A percentile compares a stretch with the other conserved stretches of the same genome.
These are phyloP conservation scores for Limanda limanda DNA, from an alignment of 2,113 vertebrate genomes.

Conservation along the genomic window DNA sequence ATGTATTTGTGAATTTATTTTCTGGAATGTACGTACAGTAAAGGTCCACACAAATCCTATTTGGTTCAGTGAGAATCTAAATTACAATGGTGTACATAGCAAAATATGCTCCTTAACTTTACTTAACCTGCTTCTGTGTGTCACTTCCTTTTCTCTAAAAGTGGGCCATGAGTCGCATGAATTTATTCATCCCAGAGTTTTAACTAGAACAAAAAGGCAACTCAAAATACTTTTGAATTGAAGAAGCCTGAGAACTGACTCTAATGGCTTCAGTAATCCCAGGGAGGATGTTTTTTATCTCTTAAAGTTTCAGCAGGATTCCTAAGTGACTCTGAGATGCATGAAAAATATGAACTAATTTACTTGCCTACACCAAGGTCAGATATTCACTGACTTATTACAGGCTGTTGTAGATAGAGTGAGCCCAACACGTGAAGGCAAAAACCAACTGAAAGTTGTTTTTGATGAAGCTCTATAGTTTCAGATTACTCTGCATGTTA, in stretches of 20 bases:
- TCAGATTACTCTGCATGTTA: conserved; percentile 49
- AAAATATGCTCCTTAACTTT: too few species aligned
- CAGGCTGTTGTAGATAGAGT: not conserved
- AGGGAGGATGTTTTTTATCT: conserved; percentile 2
- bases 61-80: not conserved
- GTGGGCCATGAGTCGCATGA: not conserved
- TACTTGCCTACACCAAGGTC: not conserved
- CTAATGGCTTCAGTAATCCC: not conserved
- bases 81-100: not conserved
- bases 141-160: not conserved
- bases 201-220: not conserved
- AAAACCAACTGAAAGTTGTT: conserved; percentile 15
- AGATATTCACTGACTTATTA: not conserved
- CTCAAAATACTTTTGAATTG: not conserved
- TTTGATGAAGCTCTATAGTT: conserved; percentile 8
- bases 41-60: not conserved
- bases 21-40: too few species aligned
- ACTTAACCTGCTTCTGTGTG: not conserved
- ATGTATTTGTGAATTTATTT: not conserved
- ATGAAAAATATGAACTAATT: conserved; percentile 24
- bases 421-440: not conserved
- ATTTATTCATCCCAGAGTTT: conserved; percentile 12
- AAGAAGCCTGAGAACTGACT: not conserved
- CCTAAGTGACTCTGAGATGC: conserved; percentile 37
- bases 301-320: not conserved